Percentiles rank a stretch among this genome's conserved stretches.
These are phyloP conservation scores for Lydus trimaculatus DNA, from an alignment of 2,888 invertebrate species.

Conservation along the genomic window DNA sequence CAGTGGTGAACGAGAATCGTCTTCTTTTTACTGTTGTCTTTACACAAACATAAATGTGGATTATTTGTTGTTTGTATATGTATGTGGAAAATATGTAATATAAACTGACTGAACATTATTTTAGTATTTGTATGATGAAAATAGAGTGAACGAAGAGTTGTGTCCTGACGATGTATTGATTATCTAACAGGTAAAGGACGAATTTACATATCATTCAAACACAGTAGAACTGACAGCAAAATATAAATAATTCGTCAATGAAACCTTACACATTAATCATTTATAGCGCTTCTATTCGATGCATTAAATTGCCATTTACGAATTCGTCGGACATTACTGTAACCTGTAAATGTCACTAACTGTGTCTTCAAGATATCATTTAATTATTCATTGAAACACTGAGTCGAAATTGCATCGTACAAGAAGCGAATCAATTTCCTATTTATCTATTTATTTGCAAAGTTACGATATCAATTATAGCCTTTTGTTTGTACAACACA, in stretches of 20 bases:
- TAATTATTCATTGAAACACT: background rate
- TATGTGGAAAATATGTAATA: background rate
- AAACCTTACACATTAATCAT: background rate
- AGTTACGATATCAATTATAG: too few species aligned
- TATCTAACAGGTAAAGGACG: background rate
- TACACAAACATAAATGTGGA: background rate
- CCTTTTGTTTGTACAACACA: too few species aligned
- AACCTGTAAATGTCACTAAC: background rate
- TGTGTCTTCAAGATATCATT: background rate
- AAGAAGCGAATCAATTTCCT: too few species aligned
- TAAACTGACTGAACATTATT: background rate
- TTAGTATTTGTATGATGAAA: background rate
- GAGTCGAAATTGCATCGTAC: background rate
- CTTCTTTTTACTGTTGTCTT: slow-evolving; percentile 1
- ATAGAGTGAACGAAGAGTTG: background rate
- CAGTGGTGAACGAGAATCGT: background rate
- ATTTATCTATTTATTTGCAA: too few species aligned
- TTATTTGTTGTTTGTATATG: background rate
- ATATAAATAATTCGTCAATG: slow-evolving; percentile 3
- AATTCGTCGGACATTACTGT: background rate
- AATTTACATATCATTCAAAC: background rate
- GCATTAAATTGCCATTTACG: background rate
- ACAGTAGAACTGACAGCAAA: background rate
- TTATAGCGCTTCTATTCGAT: background rate
- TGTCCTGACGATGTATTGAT: background rate